phyloP scores from a whole-genome alignment of 1,140 invertebrate genomes.

The Drosophila nigrodunni region DNA sequence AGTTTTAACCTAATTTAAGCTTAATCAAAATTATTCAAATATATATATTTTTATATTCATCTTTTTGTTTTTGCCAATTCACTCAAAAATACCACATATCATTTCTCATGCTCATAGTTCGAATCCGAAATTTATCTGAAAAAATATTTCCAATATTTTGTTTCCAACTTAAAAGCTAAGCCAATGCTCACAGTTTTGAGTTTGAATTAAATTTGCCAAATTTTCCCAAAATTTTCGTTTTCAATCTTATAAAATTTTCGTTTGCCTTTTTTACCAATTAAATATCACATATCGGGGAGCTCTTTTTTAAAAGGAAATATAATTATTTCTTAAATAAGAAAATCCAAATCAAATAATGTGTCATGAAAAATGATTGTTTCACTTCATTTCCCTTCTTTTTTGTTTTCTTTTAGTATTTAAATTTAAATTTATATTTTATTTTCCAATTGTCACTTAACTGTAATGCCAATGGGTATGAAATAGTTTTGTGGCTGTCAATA shows the following conservation, averaged over 20 bases:
- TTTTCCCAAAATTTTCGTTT: slow-evolving; percentile 36
- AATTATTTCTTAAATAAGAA: slow-evolving; percentile 51
- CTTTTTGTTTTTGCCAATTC: slow-evolving; percentile 53
- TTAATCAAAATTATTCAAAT: slow-evolving; percentile 68
- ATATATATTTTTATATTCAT: slow-evolving; percentile 53
- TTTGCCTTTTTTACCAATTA: slow-evolving; percentile 70
- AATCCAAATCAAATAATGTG: slow-evolving; percentile 60
- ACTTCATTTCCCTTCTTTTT: slow-evolving; percentile 24
- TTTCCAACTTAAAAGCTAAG: slow-evolving; percentile 73
- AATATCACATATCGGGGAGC: slow-evolving; percentile 84
- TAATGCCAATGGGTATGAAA: slow-evolving; percentile 52
- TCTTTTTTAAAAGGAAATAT: slow-evolving; percentile 73
- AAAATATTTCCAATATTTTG: slow-evolving; percentile 55
- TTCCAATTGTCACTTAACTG: slow-evolving; percentile 17
- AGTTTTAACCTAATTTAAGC: slow-evolving; percentile 70
- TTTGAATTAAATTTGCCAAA: slow-evolving; percentile 37
- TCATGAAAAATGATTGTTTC: slow-evolving; percentile 32
- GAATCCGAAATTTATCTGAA: slow-evolving; percentile 60
- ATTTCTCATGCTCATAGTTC: slow-evolving; percentile 77
- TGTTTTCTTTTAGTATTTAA: slow-evolving; percentile 36
- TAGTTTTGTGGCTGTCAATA: slow-evolving; percentile 75
- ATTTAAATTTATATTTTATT: slow-evolving; percentile 18
- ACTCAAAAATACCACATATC: slow-evolving; percentile 75
- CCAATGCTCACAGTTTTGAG: slow-evolving; percentile 76
- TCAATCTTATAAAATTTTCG: slow-evolving; percentile 39